phyloP scores from a whole-genome alignment of 2,113 vertebrate genomes.

The Pseudonaja textilis region DNA sequence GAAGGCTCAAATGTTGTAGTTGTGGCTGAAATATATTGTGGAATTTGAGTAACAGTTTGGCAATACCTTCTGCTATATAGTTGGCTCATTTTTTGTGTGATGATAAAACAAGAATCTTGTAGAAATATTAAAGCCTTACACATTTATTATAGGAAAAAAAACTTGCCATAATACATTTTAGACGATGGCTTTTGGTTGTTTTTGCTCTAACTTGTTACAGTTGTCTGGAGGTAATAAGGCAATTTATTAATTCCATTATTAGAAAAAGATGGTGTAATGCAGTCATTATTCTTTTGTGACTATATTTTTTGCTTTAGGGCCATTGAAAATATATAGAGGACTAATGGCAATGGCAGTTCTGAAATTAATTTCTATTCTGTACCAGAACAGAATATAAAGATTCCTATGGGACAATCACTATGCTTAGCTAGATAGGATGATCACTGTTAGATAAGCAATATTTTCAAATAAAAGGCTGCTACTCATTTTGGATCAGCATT shows the following conservation, averaged over 20 bases:
- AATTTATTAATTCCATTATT: conserved; percentile 11
- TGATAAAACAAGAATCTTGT: neutral
- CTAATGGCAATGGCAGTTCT: neutral
- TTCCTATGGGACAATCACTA: neutral
- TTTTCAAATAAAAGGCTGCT: neutral
- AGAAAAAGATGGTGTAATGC: neutral
- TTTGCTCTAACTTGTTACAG: neutral
- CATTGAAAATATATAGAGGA: neutral
- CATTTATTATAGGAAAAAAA: neutral
- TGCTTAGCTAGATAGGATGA: neutral
- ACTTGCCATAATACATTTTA: neutral
- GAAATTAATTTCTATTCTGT: neutral
- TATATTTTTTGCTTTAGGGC: neutral
- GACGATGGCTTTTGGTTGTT: neutral
- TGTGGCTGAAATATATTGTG: neutral
- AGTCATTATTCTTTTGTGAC: neutral
- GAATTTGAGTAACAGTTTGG: neutral
- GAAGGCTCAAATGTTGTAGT: neutral
- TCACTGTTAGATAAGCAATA: neutral
- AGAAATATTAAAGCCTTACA: neutral
- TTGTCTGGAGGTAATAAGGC: conserved; percentile 1
- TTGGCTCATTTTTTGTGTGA: neutral
- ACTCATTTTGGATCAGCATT: neutral
- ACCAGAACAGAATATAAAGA: neutral
- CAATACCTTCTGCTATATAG: neutral